Percentiles rank a stretch among this genome's conserved stretches.
Conservation (phyloP, 1,140 invertebrate species). For the Bemisia tabaci region DNA sequence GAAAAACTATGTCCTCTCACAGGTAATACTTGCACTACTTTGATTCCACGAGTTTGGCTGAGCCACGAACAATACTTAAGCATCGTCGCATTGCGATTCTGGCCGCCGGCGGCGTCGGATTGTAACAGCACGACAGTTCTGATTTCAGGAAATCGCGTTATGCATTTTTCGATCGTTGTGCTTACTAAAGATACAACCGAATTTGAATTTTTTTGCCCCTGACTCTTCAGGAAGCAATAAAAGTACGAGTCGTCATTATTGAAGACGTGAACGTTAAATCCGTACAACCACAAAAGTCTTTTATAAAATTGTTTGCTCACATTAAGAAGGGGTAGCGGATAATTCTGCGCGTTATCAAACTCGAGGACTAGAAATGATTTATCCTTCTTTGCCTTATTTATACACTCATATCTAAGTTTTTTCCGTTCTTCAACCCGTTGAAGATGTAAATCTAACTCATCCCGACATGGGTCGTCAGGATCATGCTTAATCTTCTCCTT, state of each 20-base stretch:
- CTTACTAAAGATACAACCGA: slow-evolving; percentile 10
- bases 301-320: slow-evolving; percentile 16
- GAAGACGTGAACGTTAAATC: slow-evolving; percentile 15
- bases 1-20: slow-evolving; percentile 4
- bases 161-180: neutral
- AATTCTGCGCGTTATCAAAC: slow-evolving; percentile 17
- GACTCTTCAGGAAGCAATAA: slow-evolving; percentile 11
- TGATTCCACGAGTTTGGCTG: neutral
- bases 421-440: neutral
- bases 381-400: slow-evolving; percentile 1
- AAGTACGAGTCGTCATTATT: slow-evolving; percentile 10
- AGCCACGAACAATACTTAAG: neutral
- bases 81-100: slow-evolving; percentile 5
- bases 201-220: slow-evolving; percentile 11
- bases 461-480: neutral
- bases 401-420: neutral
- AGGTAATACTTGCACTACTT: slow-evolving; percentile 5
- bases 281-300: slow-evolving; percentile 13
- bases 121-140: slow-evolving; percentile 1
- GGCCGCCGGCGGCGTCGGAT: slow-evolving; percentile 14
- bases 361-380: slow-evolving; percentile 11
- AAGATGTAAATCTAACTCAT: neutral
- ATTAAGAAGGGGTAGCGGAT: slow-evolving; percentile 13
- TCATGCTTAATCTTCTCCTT: neutral
- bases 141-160: slow-evolving; percentile 1